phyloP scores from a whole-genome alignment of 2,113 vertebrate genomes.

The Prochilodus magdalenae region DNA sequence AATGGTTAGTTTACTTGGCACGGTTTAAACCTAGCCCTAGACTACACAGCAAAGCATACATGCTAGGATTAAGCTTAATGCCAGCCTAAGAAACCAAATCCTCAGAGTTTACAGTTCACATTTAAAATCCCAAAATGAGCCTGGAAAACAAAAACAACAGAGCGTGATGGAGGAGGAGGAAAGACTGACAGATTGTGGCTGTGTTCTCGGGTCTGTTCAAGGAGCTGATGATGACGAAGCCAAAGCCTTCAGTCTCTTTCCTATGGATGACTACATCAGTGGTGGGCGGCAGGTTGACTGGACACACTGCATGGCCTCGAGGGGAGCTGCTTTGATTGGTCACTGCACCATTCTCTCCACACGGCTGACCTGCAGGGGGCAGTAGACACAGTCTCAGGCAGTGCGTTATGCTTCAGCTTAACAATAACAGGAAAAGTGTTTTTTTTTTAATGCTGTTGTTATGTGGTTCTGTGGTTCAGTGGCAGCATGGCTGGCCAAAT shows the following conservation, averaged over 20 bases:
- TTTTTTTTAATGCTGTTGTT: background rate
- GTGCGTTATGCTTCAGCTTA: conserved; percentile 1
- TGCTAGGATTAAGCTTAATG: no score
- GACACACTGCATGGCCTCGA: conserved; percentile 84
- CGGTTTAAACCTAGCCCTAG: no score
- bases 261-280: conserved; percentile 95
- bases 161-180: background rate
- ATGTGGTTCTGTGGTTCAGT: no score
- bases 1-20: no score
- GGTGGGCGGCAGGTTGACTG: conserved; percentile 82
- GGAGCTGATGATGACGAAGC: conserved; percentile 99
- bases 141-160: background rate
- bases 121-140: background rate
- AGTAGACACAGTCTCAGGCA: conserved; percentile 20
- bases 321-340: conserved; percentile 96
- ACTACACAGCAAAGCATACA: no score
- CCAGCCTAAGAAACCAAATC: no score
- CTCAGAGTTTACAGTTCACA: background rate
- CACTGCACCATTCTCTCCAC: conserved; percentile 91
- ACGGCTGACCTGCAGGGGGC: conserved; percentile 84
- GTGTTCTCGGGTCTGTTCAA: conserved; percentile 93
- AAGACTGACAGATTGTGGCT: conserved; percentile 89
- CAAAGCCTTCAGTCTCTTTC: conserved; percentile 97
- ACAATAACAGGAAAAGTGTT: background rate
- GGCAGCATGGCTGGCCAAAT: background rate